phyloP scores from a whole-genome alignment of 2,797 vertebrate genomes.

The Onychomys arenicola region DNA sequence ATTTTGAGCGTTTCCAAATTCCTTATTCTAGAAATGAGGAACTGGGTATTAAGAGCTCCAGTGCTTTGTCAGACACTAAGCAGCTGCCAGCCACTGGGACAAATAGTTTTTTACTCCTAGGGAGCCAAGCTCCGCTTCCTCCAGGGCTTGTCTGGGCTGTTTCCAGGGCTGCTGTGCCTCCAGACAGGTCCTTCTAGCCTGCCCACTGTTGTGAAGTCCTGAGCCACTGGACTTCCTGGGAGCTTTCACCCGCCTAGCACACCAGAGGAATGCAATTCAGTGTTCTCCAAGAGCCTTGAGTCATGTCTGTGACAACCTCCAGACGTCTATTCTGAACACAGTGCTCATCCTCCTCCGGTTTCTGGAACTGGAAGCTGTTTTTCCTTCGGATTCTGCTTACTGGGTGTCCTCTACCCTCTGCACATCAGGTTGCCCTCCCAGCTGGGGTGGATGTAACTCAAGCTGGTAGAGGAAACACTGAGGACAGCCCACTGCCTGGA shows the following conservation, averaged over 20 bases:
- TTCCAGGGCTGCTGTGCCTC: not conserved
- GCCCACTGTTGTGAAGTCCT: not conserved
- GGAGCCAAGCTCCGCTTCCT: not conserved
- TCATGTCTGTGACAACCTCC: constrained; percentile 66
- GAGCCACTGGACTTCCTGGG: not conserved
- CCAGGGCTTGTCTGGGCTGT: not conserved
- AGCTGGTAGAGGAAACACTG: not conserved
- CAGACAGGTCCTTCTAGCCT: not conserved
- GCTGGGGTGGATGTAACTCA: not conserved
- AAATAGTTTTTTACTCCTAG: not conserved
- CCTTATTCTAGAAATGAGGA: constrained; percentile 13
- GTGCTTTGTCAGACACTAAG: not conserved
- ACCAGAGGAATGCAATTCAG: not conserved
- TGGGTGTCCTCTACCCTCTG: constrained; percentile 29
- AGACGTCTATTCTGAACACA: constrained; percentile 42
- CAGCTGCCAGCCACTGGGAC: not conserved
- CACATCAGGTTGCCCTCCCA: not conserved
- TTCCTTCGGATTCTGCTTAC: constrained; percentile 63
- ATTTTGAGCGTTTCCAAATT: constrained; percentile 3
- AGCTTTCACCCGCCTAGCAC: not conserved
- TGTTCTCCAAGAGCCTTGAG: constrained; percentile 44
- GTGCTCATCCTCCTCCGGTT: constrained; percentile 62
- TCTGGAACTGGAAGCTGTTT: constrained; percentile 67
- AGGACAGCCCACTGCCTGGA: not conserved
- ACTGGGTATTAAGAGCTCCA: not conserved